A percentile compares a stretch with the other conserved stretches of the same genome.
Conservation (phyloP, 2,888 invertebrate species). For the Noctua pronuba region DNA sequence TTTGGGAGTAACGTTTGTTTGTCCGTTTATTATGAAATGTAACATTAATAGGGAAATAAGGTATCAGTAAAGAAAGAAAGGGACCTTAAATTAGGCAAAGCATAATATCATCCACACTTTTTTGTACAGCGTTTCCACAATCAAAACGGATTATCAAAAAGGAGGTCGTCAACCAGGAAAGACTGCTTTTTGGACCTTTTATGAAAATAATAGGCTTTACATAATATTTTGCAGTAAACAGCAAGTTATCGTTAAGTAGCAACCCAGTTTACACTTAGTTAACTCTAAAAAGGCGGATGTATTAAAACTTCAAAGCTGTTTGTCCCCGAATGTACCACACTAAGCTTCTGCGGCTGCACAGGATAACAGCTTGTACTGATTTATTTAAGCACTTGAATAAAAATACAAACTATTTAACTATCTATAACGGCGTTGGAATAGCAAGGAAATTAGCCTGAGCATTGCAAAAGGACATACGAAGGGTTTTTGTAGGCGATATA, state of each 20-base stretch:
- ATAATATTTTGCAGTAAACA: background rate
- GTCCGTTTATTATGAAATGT: constrained; percentile 39
- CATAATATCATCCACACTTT: background rate
- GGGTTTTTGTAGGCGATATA: background rate
- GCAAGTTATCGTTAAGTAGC: constrained; percentile 20
- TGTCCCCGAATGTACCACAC: constrained; percentile 37
- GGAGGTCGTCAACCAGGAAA: background rate
- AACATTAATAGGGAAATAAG: background rate
- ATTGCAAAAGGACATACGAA: background rate
- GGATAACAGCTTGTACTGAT: constrained; percentile 45
- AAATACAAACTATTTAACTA: background rate
- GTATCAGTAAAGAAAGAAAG: background rate
- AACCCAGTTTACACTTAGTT: constrained; percentile 28
- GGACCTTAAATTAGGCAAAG: background rate
- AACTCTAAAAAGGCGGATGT: constrained; percentile 32
- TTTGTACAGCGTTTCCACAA: background rate
- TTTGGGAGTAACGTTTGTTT: constrained; percentile 55
- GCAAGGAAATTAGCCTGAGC: background rate
- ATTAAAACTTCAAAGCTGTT: constrained; percentile 42
- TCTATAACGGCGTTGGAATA: too few relatives aligned
- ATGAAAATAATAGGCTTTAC: background rate
- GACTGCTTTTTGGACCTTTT: background rate
- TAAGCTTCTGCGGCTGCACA: constrained; percentile 37
- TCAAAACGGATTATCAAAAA: background rate
- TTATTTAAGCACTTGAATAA: constrained; percentile 38